Base-by-base conservation (phyloP, 2,797 vertebrate species). In the Menidia menidia region DNA sequence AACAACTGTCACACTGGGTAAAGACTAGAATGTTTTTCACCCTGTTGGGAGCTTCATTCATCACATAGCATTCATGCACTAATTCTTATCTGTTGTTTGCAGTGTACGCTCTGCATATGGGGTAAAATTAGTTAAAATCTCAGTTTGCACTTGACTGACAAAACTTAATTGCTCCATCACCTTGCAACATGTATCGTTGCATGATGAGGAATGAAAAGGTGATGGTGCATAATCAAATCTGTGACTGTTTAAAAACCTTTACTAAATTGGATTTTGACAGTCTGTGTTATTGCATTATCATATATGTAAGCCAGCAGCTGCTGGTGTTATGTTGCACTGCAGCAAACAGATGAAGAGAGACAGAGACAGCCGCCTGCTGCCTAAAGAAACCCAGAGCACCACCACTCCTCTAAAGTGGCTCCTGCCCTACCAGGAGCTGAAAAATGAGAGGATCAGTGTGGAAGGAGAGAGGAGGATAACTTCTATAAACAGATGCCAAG, bases 1-100 rank as follows among this genome's bases (percentile, higher is more conserved):
- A 87, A 82, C 87, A 89, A 90, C 85, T 90, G 83, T 88, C 81
- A 80, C 81, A 77, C 39, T 44, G 43, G 48, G 67, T 59, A 54
- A 78, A 31, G 57, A 62, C 41, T 6, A 15, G 66, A 73, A 75
- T 64, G 72, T 35, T 75, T 71, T 72, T 43, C 7, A 0, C 53
- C 16, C 45, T 67, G 44, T 42, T 18, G 77, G 58, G 68, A 71
- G 4, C 33, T 58, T 50, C 59, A 73, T 67, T 77, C 58, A 78
- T 41, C 25, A 71, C 64, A 68, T 3, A 32, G 43, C 14, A n/a
- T 47, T 32, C 39, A 60, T 12, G 31, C 19, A 16, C 30, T 5
- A 30, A 16, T 44, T 54, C 69, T 32, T 57, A 59, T 56, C 43
- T n/a, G 35, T 53, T 42, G 39, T 62, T 30, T 59, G 58, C 35